phyloP scores from a whole-genome alignment of 2,888 invertebrate genomes.

The Drosophila multiciliata region DNA sequence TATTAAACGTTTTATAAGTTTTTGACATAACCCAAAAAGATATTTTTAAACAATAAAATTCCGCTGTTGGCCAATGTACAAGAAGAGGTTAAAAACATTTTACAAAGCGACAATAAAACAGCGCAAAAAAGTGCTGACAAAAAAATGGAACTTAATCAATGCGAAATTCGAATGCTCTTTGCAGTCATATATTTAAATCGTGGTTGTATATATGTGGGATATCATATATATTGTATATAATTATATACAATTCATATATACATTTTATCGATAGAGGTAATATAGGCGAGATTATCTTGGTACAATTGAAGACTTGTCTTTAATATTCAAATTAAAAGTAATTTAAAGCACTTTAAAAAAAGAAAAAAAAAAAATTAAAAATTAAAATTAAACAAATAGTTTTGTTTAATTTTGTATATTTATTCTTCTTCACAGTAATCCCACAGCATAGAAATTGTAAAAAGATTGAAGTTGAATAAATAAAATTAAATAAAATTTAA shows the following conservation, averaged over 20 bases:
- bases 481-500: background rate
- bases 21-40: conserved; percentile 60
- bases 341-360: background rate
- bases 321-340: background rate
- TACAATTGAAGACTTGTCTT: background rate
- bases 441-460: background rate
- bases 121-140: background rate
- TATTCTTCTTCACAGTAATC: background rate
- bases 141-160: background rate
- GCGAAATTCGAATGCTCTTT: background rate
- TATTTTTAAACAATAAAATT: conserved; percentile 11
- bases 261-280: background rate
- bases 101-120: conserved; percentile 1
- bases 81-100: background rate
- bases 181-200: background rate
- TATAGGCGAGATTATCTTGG: background rate
- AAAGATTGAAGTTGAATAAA: background rate
- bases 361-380: background rate
- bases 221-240: background rate
- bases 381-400: too few relatives aligned
- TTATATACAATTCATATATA: background rate
- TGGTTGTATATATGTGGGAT: background rate
- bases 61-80: background rate
- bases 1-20: conserved; percentile 66
- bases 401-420: background rate